Conservation (phyloP, 2,113 vertebrate species). For the Hoplias malabaricus region DNA sequence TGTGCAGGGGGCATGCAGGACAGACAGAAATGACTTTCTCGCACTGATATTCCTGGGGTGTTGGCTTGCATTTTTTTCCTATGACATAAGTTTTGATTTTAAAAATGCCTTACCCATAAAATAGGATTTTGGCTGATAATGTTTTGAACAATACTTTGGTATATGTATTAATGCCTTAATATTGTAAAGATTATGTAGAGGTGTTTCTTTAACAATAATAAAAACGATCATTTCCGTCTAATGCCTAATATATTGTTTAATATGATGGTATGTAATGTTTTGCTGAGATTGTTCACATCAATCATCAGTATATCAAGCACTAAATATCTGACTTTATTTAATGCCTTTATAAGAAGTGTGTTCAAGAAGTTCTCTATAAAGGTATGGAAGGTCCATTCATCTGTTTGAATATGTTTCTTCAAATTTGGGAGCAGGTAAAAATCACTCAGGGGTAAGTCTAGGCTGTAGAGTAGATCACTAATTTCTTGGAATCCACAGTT, state of each 20-base stretch:
- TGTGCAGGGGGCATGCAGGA: background rate
- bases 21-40: background rate
- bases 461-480: no score
- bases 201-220: background rate
- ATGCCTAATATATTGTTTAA: no score
- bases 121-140: background rate
- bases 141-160: background rate
- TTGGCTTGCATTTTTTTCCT: background rate
- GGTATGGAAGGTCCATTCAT: no score
- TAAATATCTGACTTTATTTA: background rate
- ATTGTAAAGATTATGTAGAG: background rate
- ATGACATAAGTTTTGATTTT: background rate
- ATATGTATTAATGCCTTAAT: no score
- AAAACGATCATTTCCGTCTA: no score
- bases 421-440: no score
- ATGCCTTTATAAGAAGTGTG: background rate
- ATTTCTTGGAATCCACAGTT: no score
- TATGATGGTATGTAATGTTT: no score
- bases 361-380: no score
- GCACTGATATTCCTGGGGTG: background rate
- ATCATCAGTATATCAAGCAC: background rate
- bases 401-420: no score
- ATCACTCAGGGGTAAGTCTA: no score
- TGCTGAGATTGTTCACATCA: background rate
- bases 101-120: background rate